phyloP scores from a whole-genome alignment of 2,888 invertebrate genomes.

The Sepioteuthis lessoniana region DNA sequence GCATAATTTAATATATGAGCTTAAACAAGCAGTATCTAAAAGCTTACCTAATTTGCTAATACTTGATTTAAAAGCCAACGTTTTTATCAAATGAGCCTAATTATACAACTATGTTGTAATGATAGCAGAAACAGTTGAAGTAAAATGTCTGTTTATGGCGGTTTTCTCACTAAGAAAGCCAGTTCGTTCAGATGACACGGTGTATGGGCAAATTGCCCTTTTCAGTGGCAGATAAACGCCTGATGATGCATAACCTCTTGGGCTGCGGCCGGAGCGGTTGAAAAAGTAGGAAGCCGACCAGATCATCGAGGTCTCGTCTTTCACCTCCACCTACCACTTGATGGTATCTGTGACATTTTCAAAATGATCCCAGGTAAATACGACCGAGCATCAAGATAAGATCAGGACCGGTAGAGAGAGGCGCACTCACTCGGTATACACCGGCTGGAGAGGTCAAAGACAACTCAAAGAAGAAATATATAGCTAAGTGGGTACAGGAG shows the following conservation, averaged over 20 bases:
- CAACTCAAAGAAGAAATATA: neutral
- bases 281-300: neutral
- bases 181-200: neutral
- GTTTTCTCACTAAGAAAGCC: neutral
- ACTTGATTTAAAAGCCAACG: neutral
- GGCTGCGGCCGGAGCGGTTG: neutral
- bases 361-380: constrained; percentile 33
- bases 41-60: too few relatives aligned
- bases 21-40: too few relatives aligned
- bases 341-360: neutral
- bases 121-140: neutral
- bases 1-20: too few relatives aligned
- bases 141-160: neutral
- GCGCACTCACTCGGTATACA: neutral
- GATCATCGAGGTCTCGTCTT: neutral
- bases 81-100: neutral
- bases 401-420: neutral
- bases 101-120: neutral
- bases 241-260: neutral
- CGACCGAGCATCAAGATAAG: neutral
- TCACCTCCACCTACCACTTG: constrained; percentile 20
- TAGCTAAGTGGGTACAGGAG: too few relatives aligned
- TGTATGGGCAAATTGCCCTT: neutral
- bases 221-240: neutral
- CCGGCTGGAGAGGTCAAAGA: neutral